Evolutionary conservation across 2,888 invertebrate genomes (phyloP), one percentile per base, ranked within the genome.

Genomic region (Tetragonisca angustula): DNA sequence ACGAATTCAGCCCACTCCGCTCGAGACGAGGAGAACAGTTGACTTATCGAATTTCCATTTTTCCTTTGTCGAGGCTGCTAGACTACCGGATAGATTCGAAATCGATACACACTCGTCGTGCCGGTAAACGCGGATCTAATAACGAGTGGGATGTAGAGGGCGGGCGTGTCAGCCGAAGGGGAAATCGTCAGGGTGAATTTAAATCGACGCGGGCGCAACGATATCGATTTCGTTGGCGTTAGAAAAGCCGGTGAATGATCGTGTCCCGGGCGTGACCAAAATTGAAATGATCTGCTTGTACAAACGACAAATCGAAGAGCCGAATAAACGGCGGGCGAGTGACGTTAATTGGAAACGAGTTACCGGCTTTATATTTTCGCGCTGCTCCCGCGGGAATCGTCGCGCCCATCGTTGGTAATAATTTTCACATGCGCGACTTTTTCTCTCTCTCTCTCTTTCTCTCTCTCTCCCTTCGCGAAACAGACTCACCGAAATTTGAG

Each of bases 331-430:
- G 72, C 61, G 36, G n/a, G 62, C 72, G 61, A 76, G 79, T 79
- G 83, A 83, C 83, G 86, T 83, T 87, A 87, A 87, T 87, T 85
- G 88, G 83, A 87, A 86, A 87, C 87, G 83, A 86, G 88, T 87
- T 81, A 81, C 65, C 88, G 74, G 76, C 68, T 83, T 77, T 85
- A 79, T 86, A 79, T 86, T 81, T 78, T 81, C 64, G 27, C 59
- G 54, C 50, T 49, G 27, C 62, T 73, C 43, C 75, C 68, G 21
- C 13, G 64, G n/a, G 74, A 43, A 32, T 5, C 64, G 21, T 32
- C 75, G 21, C 13, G 43, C 24, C 36, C 61, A 13, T 27, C 21
- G n/a, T 32, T 54, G 61, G 36, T 32, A 77, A 82, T 82, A 49
- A 82, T 82, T 83, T 73, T 74, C 59, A 65, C 59, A 65, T 49